phyloP scores from a whole-genome alignment of 2,113 vertebrate genomes.

The Phalacrocorax brasilianus region DNA sequence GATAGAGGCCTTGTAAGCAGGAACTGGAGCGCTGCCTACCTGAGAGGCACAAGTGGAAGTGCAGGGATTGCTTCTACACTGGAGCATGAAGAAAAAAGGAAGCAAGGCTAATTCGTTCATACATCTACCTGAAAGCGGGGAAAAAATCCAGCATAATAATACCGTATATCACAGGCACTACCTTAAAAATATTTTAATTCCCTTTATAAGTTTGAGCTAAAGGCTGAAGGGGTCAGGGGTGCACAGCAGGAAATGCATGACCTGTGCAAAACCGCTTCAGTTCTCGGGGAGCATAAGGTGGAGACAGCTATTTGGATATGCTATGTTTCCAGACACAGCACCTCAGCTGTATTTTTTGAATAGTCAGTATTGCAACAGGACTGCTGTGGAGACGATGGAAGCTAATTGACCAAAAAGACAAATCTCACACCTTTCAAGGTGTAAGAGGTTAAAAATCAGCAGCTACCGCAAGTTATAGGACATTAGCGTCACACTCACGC shows the following conservation, averaged over 20 bases:
- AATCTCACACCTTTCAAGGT: neutral
- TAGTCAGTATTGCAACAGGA: neutral
- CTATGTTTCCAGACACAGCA: neutral
- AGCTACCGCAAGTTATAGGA: neutral
- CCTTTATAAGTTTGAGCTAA: neutral
- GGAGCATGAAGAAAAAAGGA: neutral
- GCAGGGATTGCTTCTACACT: neutral
- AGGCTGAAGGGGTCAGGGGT: neutral
- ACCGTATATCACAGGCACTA: neutral
- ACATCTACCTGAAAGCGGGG: rapidly evolving
- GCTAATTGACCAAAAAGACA: neutral
- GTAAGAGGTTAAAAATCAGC: neutral
- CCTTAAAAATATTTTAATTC: neutral
- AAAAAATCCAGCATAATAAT: neutral
- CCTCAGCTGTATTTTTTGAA: neutral
- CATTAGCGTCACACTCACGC: neutral
- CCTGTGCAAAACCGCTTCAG: neutral
- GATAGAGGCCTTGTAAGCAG: neutral
- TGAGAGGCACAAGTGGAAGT: neutral
- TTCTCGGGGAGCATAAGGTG: neutral
- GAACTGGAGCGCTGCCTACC: neutral
- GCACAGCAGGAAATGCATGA: neutral
- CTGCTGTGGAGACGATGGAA: neutral
- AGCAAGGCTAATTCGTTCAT: neutral
- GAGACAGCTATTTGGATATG: neutral